These are phyloP conservation scores for Masnerella sp. DNA, from an alignment of 2,888 invertebrate genomes.

Conservation along the genomic window DNA sequence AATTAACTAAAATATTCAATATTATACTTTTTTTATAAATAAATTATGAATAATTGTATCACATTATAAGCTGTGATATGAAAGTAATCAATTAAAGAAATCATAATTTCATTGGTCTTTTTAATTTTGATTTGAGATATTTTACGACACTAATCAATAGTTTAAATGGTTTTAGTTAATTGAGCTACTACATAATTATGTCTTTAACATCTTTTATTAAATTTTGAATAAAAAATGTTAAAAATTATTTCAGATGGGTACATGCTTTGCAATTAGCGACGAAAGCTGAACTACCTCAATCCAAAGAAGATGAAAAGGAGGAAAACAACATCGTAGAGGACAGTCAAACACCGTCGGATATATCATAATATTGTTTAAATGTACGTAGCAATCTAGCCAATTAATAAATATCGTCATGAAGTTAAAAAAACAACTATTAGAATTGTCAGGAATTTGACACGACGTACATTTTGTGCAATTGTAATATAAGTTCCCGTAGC, in stretches of 20 bases:
- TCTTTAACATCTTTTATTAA: too few relatives aligned
- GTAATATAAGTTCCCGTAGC: neutral
- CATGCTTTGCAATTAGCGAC: constrained; percentile 77
- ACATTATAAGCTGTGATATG: too few relatives aligned
- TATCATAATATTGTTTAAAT: constrained; percentile 62
- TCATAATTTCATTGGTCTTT: too few relatives aligned
- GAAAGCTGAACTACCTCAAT: constrained; percentile 78
- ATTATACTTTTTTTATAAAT: too few relatives aligned
- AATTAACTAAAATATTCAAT: too few relatives aligned
- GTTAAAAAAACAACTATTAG: constrained; percentile 61
- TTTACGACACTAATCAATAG: too few relatives aligned
- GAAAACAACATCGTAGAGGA: constrained; percentile 63
- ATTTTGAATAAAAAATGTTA: too few relatives aligned
- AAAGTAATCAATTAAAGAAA: too few relatives aligned
- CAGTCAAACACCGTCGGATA: constrained; percentile 65
- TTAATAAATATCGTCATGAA: constrained; percentile 65
- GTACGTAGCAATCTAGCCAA: constrained; percentile 71
- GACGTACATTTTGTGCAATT: constrained; percentile 8
- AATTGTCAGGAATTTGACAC: constrained; percentile 56
- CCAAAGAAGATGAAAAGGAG: constrained; percentile 61
- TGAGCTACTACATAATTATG: too few relatives aligned
- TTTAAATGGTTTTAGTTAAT: too few relatives aligned
- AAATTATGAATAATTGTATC: too few relatives aligned
- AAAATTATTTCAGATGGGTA: constrained; percentile 77
- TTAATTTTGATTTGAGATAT: too few relatives aligned